Conservation (phyloP, 2,888 invertebrate species). For the Megastigmus dorsalis region DNA sequence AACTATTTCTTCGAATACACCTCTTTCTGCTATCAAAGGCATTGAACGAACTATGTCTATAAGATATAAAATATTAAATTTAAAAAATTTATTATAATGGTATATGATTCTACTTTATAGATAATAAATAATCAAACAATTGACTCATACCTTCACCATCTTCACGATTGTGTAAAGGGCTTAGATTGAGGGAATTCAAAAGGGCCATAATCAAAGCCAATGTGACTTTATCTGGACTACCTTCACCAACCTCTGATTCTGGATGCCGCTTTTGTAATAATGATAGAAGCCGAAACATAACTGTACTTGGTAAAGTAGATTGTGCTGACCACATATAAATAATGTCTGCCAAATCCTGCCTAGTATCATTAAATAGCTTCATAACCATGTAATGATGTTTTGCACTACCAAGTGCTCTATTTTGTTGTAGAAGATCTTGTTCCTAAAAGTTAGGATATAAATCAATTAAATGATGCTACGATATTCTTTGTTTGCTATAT, state of each 20-base stretch:
- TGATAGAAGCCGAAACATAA: constrained; percentile 78
- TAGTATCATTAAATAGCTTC: constrained; percentile 85
- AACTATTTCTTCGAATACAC: constrained; percentile 76
- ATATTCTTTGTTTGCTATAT: no score
- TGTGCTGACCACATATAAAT: constrained; percentile 87
- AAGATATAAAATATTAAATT: constrained; percentile 39
- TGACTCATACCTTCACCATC: constrained; percentile 79
- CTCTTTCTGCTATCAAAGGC: constrained; percentile 68
- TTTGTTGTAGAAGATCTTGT: constrained; percentile 86
- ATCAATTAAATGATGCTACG: no score
- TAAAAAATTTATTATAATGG: no score
- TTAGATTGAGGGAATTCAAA: constrained; percentile 88
- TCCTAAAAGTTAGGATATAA: constrained; percentile 70
- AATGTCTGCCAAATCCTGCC: constrained; percentile 83
- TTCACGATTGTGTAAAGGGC: constrained; percentile 83
- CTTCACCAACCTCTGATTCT: constrained; percentile 78
- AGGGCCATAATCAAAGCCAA: constrained; percentile 88
- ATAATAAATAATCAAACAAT: constrained; percentile 3
- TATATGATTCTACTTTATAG: no score
- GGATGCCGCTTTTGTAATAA: constrained; percentile 66
- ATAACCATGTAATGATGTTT: constrained; percentile 88
- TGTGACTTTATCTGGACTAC: constrained; percentile 86
- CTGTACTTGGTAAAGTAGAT: constrained; percentile 82
- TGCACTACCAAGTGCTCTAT: constrained; percentile 91
- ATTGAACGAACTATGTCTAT: constrained; percentile 70